phyloP scores from a whole-genome alignment of 2,113 vertebrate species.

The Halichoerus grypus region DNA sequence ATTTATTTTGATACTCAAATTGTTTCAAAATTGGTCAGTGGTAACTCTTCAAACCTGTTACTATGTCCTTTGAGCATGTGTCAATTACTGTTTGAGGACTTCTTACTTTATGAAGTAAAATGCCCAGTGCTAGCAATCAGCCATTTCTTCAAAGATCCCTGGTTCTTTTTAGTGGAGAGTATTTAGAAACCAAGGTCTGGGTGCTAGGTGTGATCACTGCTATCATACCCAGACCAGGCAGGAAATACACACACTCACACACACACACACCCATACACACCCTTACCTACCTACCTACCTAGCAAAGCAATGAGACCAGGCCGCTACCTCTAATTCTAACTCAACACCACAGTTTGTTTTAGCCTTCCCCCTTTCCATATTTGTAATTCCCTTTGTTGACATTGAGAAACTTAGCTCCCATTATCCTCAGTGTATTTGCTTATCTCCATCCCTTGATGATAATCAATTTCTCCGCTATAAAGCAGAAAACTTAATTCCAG shows the following conservation, averaged over 20 bases:
- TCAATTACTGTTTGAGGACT: not conserved
- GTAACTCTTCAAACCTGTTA: not conserved
- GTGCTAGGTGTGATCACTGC: not conserved
- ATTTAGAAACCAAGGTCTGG: constrained; percentile 42
- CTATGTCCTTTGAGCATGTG: not conserved
- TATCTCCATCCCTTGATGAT: not conserved
- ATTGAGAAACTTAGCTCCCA: not conserved
- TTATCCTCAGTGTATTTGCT: not conserved
- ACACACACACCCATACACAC: not conserved
- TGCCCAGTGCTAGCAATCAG: not conserved
- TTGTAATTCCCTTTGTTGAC: not conserved
- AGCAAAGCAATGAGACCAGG: not conserved
- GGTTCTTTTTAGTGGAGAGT: constrained; percentile 1
- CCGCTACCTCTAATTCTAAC: not conserved
- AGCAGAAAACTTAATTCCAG: constrained; percentile 10
- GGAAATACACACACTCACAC: not conserved
- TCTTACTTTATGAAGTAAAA: not conserved
- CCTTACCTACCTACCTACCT: not conserved
- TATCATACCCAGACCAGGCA: not conserved
- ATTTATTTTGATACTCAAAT: constrained; percentile 17
- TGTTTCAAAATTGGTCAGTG: not conserved
- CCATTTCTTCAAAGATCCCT: not conserved
- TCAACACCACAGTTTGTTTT: not conserved
- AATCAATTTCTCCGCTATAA: not conserved
- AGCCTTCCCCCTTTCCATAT: not conserved